Conservation (phyloP, 1,140 invertebrate genomes). For the Lordiphosa clarofinis region DNA sequence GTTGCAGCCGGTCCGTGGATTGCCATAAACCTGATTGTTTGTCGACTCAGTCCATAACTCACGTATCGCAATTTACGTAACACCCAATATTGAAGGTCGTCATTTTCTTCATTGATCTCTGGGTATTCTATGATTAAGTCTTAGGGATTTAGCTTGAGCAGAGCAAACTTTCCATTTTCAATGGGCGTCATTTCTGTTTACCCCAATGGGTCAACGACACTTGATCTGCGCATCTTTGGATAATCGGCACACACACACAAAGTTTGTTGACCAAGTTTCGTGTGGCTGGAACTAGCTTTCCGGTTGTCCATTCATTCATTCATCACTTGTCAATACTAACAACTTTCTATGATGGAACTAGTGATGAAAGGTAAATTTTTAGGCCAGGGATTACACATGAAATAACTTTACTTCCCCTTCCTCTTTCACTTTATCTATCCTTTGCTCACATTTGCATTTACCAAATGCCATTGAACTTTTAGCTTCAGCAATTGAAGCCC, state of each 20-base stretch:
- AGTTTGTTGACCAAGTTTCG: constrained; percentile 34
- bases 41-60: constrained; percentile 15
- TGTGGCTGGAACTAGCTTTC: constrained; percentile 16
- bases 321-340: constrained; percentile 23
- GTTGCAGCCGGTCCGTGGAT: constrained; percentile 8
- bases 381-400: too few relatives aligned
- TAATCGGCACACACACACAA: constrained; percentile 18
- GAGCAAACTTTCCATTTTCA: neutral
- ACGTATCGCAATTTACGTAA: constrained; percentile 41
- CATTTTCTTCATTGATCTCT: too few relatives aligned
- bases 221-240: constrained; percentile 15
- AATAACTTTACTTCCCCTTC: too few relatives aligned
- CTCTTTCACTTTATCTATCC: neutral
- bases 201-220: constrained; percentile 29
- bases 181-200: constrained; percentile 11
- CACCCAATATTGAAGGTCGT: constrained; percentile 1
- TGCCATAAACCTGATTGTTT: constrained; percentile 1
- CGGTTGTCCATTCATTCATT: constrained; percentile 19
- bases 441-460: too few relatives aligned
- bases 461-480: constrained; percentile 38
- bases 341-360: too few relatives aligned
- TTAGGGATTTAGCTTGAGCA: too few relatives aligned
- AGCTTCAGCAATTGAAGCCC: too few relatives aligned
- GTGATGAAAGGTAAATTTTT: too few relatives aligned
- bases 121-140: too few relatives aligned